Evolutionary conservation across 1,140 invertebrate species (phyloP).

Genomic region (Sitophilus oryzae): DNA sequence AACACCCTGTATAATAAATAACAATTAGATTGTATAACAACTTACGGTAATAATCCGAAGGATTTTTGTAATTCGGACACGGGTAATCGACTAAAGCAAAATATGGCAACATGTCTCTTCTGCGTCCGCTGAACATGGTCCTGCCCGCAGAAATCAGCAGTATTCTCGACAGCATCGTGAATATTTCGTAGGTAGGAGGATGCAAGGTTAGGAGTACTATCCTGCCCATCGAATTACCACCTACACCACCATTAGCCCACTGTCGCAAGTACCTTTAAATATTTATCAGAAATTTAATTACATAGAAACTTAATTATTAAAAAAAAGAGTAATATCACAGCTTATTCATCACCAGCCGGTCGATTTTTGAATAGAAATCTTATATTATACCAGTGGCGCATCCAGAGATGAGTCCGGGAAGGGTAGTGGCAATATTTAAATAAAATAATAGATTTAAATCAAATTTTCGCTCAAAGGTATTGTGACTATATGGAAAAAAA

Average conservation of each 20-base stretch:
- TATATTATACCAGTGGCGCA: too few relatives aligned
- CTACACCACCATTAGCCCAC: conserved; percentile 73
- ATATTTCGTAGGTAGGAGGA: conserved; percentile 91
- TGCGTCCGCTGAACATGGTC: conserved; percentile 83
- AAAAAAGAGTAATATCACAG: too few relatives aligned
- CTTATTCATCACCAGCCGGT: too few relatives aligned
- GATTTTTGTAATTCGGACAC: conserved; percentile 93
- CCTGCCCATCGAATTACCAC: conserved; percentile 49
- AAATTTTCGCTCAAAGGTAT: too few relatives aligned
- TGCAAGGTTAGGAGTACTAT: conserved; percentile 89
- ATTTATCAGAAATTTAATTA: background rate
- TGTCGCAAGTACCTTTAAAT: conserved; percentile 67
- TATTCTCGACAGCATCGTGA: conserved; percentile 87
- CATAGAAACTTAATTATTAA: too few relatives aligned
- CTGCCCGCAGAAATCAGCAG: conserved; percentile 81
- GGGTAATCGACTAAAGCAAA: conserved; percentile 91
- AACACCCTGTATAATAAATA: too few relatives aligned
- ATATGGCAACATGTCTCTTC: conserved; percentile 85
- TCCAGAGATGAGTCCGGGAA: too few relatives aligned
- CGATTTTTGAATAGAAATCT: too few relatives aligned
- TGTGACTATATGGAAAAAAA: too few relatives aligned
- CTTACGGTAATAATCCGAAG: conserved; percentile 92
- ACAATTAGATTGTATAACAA: too few relatives aligned
- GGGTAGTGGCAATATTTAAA: too few relatives aligned
- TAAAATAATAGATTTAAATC: too few relatives aligned